A percentile compares a stretch with the other conserved stretches of the same genome.
These are phyloP conservation scores for Otolemur garnettii DNA, from an alignment of 2,113 vertebrate genomes.

Conservation along the genomic window DNA sequence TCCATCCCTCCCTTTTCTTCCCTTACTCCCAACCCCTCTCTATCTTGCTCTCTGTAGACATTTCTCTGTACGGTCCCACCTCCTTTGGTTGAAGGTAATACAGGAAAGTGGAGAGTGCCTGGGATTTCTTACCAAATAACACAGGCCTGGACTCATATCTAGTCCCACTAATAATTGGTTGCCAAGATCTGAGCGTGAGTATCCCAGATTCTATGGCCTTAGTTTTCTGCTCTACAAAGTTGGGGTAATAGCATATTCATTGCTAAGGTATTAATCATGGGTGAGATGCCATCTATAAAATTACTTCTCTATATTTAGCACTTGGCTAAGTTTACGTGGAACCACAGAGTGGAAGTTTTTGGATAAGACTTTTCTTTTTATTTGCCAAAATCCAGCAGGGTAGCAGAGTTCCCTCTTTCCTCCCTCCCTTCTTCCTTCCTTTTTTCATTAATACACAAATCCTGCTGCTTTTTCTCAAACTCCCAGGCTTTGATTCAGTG, in stretches of 20 bases:
- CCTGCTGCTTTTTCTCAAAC: slow-evolving; percentile 20
- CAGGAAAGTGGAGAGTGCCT: neutral
- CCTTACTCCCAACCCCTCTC: fast-evolving
- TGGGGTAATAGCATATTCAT: neutral
- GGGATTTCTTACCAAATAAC: neutral
- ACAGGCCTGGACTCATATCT: neutral
- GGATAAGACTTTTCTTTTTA: neutral
- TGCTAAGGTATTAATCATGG: neutral
- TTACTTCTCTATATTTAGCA: neutral
- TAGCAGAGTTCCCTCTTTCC: neutral
- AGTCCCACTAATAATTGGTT: neutral
- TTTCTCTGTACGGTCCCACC: neutral
- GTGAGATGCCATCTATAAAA: neutral
- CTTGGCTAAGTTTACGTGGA: neutral
- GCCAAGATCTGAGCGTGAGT: neutral
- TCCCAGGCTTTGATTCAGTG: slow-evolving; percentile 12
- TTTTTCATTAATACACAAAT: neutral
- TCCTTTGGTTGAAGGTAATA: neutral
- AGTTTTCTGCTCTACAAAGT: neutral
- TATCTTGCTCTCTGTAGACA: neutral
- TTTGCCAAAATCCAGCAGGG: neutral
- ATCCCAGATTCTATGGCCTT: neutral
- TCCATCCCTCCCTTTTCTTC: fast-evolving
- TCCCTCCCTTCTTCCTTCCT: neutral
- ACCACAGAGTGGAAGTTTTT: neutral